Base-by-base conservation (phyloP, 2,797 vertebrate genomes). In the Hybognathus amarus region DNA sequence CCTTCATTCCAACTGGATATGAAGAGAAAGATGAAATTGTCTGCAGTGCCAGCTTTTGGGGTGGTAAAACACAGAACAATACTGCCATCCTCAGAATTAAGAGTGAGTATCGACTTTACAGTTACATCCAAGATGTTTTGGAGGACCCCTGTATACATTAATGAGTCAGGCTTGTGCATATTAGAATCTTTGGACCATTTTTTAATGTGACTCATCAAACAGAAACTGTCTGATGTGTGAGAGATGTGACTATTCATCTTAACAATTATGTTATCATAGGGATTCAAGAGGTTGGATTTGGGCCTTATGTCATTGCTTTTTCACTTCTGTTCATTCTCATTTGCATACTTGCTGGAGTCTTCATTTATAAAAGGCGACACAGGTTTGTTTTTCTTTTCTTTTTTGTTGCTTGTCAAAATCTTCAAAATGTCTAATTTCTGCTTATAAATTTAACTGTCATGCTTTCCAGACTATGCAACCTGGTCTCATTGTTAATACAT, bases 31-130 rank as follows among this genome's bases (percentile, higher is more conserved):
- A 76, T 63, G 83, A 22, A 61, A 76, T 94, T 0, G 87, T 80
- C 47, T 93, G 92, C 77, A 89, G 66, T 4, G 90, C 89, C 20
- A 66, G 2, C n/a, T 93, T 85, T 79, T 91, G 91, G 92, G 27
- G 45, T 3, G 61, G 24, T 71, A 93, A 89, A 75, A 47, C 80
- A 70, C 87, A 86, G 80, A 63, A 76, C 10, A 89, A 47, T 45
- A 86, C 83, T 18, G 78, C 56, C 30, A 27, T 74, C 1, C 42
- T 93, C 9, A 91, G 50, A 50, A 89, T 93, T n/a, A 90, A 79
- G 40, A 86, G 91, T 93, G 24, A 88, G 91, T 81, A 54, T 4
- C 17, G 3, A 38, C 11, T 33, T 5, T 30, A 30, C 13, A 63
- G 6, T 27, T 61, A 63, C 1, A 17, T 63, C 2, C 12, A 7